Percentiles rank a stretch among this genome's conserved stretches.
Evolutionary conservation across 2,113 vertebrate genomes (phyloP).

Genomic region (Chinchilla lanigera): DNA sequence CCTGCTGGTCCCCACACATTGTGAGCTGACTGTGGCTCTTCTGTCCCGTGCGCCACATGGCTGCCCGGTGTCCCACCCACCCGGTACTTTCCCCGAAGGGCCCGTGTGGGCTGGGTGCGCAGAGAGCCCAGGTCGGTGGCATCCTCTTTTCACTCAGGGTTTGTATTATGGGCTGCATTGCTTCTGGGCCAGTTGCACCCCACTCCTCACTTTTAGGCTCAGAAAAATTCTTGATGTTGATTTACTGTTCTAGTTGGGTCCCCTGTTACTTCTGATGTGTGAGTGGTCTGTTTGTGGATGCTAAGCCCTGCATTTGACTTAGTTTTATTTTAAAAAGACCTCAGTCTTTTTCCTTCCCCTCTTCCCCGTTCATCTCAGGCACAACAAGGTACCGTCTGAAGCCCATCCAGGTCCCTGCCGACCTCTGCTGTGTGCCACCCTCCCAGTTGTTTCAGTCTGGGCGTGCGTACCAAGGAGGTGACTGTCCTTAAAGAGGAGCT

Average conservation of each 20-base stretch:
- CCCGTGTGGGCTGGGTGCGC: not conserved
- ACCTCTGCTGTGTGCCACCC: not conserved
- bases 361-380: not conserved
- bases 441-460: accelerated
- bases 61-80: not conserved
- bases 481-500: not conserved
- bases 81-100: no score
- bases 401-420: not conserved
- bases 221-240: not conserved
- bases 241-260: not conserved
- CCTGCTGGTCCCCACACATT: not conserved
- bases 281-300: not conserved
- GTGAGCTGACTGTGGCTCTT: accelerated
- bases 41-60: accelerated
- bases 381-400: accelerated
- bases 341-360: no score
- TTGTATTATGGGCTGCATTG: accelerated
- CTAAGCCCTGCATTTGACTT: not conserved
- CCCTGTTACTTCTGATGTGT: not conserved
- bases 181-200: accelerated
- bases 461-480: accelerated
- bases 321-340: not conserved
- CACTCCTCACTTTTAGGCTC: not conserved
- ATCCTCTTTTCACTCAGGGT: not conserved
- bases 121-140: not conserved